A percentile compares a stretch with the other conserved stretches of the same genome.
Evolutionary conservation across 2,113 vertebrate species (phyloP).

Genomic region (Cephalopholis sonnerati): DNA sequence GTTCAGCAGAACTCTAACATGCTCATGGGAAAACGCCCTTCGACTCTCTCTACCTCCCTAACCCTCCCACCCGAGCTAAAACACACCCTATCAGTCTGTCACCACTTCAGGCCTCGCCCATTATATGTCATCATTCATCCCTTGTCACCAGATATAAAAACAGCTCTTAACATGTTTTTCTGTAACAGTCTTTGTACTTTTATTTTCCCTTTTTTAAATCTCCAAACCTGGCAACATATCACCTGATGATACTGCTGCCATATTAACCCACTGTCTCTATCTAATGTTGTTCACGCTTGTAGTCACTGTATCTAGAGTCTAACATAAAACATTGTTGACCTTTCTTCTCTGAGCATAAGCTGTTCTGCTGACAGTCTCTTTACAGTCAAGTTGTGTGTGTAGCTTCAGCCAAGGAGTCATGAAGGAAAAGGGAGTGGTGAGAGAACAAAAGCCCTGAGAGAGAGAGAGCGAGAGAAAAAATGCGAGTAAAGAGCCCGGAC

Average conservation of each 20-base stretch:
- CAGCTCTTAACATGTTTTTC: background rate
- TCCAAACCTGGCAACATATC: background rate
- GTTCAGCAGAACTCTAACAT: conserved; percentile 52
- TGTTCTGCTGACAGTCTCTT: background rate
- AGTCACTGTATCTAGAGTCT: background rate
- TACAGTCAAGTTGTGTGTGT: conserved; percentile 4
- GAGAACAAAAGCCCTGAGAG: conserved; percentile 68
- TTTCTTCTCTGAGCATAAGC: conserved; percentile 6
- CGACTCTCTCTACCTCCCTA: conserved; percentile 16
- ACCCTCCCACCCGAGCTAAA: conserved; percentile 39
- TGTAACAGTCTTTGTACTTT: background rate
- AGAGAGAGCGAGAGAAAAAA: conserved; percentile 35
- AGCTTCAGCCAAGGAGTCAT: conserved; percentile 25
- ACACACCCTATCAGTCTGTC: conserved; percentile 66
- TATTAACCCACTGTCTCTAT: background rate
- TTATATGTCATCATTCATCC: background rate
- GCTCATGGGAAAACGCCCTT: conserved; percentile 71
- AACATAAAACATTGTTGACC: conserved; percentile 2
- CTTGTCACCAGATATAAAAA: background rate
- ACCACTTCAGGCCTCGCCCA: conserved; percentile 48
- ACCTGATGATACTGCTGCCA: background rate
- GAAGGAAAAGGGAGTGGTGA: conserved; percentile 66
- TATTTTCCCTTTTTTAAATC: background rate
- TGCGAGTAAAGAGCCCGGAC: conserved; percentile 40
- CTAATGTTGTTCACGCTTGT: background rate